Base-by-base conservation (phyloP, 2,113 vertebrate species). In the Xyliphius kryptos region DNA sequence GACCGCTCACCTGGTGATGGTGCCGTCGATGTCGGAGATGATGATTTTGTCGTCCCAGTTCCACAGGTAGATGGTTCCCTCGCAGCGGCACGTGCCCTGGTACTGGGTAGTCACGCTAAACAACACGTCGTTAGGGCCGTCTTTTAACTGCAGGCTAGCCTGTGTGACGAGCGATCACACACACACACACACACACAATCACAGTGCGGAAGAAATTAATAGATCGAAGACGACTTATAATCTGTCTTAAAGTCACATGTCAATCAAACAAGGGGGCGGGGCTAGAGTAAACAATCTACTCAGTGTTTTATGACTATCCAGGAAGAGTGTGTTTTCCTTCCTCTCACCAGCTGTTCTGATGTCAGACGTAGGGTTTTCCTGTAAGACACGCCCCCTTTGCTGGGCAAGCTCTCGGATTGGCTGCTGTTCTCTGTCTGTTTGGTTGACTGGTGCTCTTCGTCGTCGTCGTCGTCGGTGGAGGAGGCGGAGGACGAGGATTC, bases 31-130 rank as follows among this genome's bases (percentile, higher is more conserved):
- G 77, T 98, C 96, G 1, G 96, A 98, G 79, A 98, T 97, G 68
- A 97, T 76, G 7, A 98, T 91, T 74, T 93, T 97, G 74, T 98
- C 96, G 6, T 98, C 90, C 95, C 96, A 98, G 62, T 94, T 87
- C 95, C 96, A 98, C 2, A 98, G 76, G 81, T 98, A 98, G 80
- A 98, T 95, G 77, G 92, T 98, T 72, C 94, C 95, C 72, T 98
- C 92, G 0, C 95, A 97, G 67, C 96, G 93, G 15, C 91, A 97
- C 0, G 95, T 98, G 72, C 96, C 96, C 76, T 98, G 96, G 73
- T 97, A 98, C 79, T 98, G 96, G 0, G 96, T 98, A 55, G 96
- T 98, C 55, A 98, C 95, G 2, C 96, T 98, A 67, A 98, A 98
- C 12, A 93, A 83, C 36, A 90, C 92, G 2, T 94, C 90, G 0